A percentile compares a stretch with the other conserved stretches of the same genome.
Conservation (phyloP, 92 coral and sea anemone species). For the Virgularia gustaviana region DNA sequence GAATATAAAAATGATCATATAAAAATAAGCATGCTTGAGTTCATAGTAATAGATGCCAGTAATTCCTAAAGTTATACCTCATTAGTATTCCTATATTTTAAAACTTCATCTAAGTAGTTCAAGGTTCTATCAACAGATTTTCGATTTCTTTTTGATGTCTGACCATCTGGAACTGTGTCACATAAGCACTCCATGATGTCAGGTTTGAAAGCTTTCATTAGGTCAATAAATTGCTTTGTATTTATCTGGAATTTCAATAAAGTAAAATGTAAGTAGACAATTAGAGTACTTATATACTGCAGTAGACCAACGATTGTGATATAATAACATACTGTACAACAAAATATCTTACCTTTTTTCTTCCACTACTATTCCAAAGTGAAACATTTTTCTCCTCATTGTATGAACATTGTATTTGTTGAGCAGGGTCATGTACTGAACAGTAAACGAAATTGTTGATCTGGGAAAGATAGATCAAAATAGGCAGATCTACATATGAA, state of each 20-base stretch:
- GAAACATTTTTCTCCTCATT: conserved; percentile 74
- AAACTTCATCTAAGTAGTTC: conserved; percentile 68
- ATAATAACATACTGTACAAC: too few relatives aligned
- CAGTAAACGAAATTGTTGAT: conserved; percentile 52
- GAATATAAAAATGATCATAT: background rate
- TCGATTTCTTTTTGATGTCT: conserved; percentile 75
- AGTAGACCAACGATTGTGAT: too few relatives aligned
- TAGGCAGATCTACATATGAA: background rate
- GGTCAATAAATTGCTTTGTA: conserved; percentile 57
- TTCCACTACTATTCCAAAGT: conserved; percentile 74
- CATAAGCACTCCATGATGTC: conserved; percentile 76
- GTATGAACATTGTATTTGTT: conserved; percentile 59
- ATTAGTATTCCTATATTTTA: conserved; percentile 49
- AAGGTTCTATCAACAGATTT: conserved; percentile 91
- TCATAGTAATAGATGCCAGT: background rate
- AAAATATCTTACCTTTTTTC: conserved; percentile 74
- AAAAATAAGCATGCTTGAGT: background rate
- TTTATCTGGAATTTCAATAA: conserved; percentile 57
- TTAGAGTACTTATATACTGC: background rate
- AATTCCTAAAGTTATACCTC: conserved; percentile 20
- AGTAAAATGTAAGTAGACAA: background rate
- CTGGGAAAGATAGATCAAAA: conserved; percentile 7
- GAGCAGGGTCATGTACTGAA: conserved; percentile 68
- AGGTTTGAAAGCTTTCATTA: conserved; percentile 65
- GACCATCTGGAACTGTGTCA: conserved; percentile 77